Evolutionary conservation across 1,140 invertebrate genomes (phyloP), one percentile per base, ranked within the genome.

Genomic region (Parasteatoda tepidariorum): DNA sequence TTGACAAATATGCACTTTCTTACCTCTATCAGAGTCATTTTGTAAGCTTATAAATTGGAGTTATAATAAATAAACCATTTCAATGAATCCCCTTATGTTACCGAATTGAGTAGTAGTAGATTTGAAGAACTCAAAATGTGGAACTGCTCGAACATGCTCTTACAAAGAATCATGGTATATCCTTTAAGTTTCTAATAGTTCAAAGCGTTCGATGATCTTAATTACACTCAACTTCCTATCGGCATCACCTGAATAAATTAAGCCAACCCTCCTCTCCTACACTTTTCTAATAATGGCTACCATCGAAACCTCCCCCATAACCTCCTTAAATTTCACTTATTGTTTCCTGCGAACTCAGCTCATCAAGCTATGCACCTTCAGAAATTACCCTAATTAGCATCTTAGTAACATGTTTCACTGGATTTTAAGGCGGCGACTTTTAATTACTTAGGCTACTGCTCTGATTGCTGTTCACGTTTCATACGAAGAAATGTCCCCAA

Each of bases 291-390:
- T 15, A 22, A 54, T 62, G 62, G 62, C 24, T 48, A 13, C 9
- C 38, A 13, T 18, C 9, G 4, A 18, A 48, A 48, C 62, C 41
- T 48, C 34, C 34, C n/a, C 13, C 76, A 57, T 67, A 79, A 79
- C 76, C 76, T 79, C 76, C 76, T 79, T 79, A 79, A 79, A 79
- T 79, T 79, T 79, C 76, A 79, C 76, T 79, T 79, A 79, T 79
- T 79, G 76, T 79, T 68, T 59, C 54, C 76, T 68, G 62, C 76
- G 76, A 68, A 68, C 76, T 68, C 76, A 68, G 74, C 74, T 68
- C 76, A 79, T 79, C 76, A 79, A 59, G 76, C 59, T 33, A 41
- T 57, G 57, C 38, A 48, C 34, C 61, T 57, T 66, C 54, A 59
- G 62, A 78, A 79, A 79, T 79, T 79, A 79, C 76, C 76, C 64